Evolutionary conservation across 2,888 invertebrate genomes (phyloP).

Genomic region (Patella pellucida): DNA sequence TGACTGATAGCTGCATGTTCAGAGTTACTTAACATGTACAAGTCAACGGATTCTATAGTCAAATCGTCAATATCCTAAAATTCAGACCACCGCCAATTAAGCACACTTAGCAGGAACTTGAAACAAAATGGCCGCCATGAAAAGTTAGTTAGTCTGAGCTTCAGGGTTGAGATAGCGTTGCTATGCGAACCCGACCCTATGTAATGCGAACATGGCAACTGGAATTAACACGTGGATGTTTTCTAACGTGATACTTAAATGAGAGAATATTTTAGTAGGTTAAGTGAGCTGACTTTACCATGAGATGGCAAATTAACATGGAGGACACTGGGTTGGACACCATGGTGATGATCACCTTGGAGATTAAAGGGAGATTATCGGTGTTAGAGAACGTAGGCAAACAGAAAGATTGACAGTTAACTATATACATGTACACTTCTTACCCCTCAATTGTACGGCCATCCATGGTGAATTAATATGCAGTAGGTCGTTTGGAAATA

Average conservation of each 20-base stretch:
- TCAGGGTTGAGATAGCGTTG: not conserved
- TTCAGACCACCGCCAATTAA: not conserved
- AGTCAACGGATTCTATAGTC: no score
- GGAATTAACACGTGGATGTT: conserved; percentile 5
- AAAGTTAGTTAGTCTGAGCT: not conserved
- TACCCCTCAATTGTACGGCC: no score
- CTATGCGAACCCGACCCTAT: conserved; percentile 2
- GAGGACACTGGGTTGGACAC: conserved; percentile 2
- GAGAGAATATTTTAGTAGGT: conserved; percentile 5
- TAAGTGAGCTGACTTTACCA: not conserved
- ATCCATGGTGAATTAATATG: no score
- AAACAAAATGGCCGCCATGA: conserved; percentile 7
- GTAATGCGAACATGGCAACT: not conserved
- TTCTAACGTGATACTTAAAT: not conserved
- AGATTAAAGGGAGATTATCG: conserved; percentile 10
- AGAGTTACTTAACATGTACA: no score
- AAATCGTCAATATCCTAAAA: not conserved
- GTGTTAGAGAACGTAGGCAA: conserved; percentile 4
- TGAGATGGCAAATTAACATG: conserved; percentile 5
- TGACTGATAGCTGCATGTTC: no score
- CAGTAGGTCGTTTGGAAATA: no score
- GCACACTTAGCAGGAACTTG: conserved; percentile 2
- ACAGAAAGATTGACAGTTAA: not conserved
- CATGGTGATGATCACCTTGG: conserved; percentile 9
- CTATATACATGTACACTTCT: no score